A percentile compares a stretch with the other conserved stretches of the same genome.
Conservation (phyloP, 2,888 invertebrate genomes). For the Phortica okadai region DNA sequence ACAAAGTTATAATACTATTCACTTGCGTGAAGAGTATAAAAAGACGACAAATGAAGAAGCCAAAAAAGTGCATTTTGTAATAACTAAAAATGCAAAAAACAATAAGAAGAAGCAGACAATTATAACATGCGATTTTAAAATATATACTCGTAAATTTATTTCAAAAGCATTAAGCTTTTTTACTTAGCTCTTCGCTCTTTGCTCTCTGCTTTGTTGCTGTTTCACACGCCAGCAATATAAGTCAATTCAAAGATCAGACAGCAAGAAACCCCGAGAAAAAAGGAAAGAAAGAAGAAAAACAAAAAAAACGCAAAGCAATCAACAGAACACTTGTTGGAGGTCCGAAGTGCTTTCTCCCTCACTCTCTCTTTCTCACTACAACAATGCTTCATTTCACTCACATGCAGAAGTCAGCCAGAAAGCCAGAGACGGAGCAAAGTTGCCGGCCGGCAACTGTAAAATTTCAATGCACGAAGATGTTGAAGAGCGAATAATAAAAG, state of each 20-base stretch:
- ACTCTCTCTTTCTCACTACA: background rate
- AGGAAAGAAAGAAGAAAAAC: too few relatives aligned
- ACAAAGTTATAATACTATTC: too few relatives aligned
- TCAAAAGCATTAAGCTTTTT: too few relatives aligned
- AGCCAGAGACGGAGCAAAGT: background rate
- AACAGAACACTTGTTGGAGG: conserved; percentile 1
- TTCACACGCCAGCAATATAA: background rate
- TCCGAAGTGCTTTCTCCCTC: background rate
- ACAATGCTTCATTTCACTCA: too few relatives aligned
- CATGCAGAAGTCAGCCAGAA: too few relatives aligned
- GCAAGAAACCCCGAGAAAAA: too few relatives aligned
- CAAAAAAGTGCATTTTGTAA: conserved; percentile 28
- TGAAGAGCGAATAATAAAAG: background rate
- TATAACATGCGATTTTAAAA: too few relatives aligned
- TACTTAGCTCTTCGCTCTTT: too few relatives aligned
- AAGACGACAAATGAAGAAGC: conserved; percentile 3
- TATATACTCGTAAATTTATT: too few relatives aligned
- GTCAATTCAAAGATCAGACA: conserved; percentile 31
- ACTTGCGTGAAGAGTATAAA: too few relatives aligned
- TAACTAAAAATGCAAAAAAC: conserved; percentile 11
- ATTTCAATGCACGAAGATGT: background rate
- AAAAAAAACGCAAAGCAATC: too few relatives aligned
- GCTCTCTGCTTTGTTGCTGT: too few relatives aligned
- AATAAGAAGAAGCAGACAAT: background rate
- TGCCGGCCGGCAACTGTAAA: conserved; percentile 23